Percentiles rank a stretch among this genome's conserved stretches.
phyloP scores from a whole-genome alignment of 2,888 invertebrate species.

The Tanypteryx hageni region DNA sequence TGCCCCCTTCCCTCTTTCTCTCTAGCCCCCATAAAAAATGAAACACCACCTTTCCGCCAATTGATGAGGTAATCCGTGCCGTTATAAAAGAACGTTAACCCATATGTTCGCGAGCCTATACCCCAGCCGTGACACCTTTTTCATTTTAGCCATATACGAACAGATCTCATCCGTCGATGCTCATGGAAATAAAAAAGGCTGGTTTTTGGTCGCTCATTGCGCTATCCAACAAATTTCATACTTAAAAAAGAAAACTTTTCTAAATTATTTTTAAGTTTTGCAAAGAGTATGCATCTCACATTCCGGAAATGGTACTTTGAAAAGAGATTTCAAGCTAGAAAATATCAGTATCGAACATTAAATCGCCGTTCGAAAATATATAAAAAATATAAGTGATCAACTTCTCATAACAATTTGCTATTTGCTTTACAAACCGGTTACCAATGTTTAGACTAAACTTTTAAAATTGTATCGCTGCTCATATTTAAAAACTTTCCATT shows the following conservation, averaged over 20 bases:
- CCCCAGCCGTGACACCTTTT: not conserved
- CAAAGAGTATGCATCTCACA: too few species aligned
- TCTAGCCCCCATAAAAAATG: not conserved
- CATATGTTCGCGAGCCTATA: not conserved
- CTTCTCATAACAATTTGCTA: too few species aligned
- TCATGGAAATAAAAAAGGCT: not conserved
- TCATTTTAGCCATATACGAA: not conserved
- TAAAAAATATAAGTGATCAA: too few species aligned
- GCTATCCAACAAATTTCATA: not conserved
- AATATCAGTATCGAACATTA: too few species aligned
- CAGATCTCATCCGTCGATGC: not conserved
- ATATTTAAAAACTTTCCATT: too few species aligned
- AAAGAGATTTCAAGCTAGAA: too few species aligned
- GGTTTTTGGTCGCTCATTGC: not conserved
- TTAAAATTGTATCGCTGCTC: too few species aligned
- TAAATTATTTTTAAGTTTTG: too few species aligned
- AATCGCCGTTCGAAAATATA: too few species aligned
- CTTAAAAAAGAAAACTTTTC: not conserved
- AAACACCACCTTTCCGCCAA: not conserved
- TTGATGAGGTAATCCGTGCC: constrained; percentile 12
- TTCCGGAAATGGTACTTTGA: too few species aligned
- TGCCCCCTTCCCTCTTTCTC: not conserved
- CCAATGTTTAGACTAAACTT: too few species aligned
- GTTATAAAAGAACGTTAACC: not conserved
- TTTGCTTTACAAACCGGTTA: too few species aligned